phyloP scores from a whole-genome alignment of 2,888 invertebrate species.

The Tenthredo livida region DNA sequence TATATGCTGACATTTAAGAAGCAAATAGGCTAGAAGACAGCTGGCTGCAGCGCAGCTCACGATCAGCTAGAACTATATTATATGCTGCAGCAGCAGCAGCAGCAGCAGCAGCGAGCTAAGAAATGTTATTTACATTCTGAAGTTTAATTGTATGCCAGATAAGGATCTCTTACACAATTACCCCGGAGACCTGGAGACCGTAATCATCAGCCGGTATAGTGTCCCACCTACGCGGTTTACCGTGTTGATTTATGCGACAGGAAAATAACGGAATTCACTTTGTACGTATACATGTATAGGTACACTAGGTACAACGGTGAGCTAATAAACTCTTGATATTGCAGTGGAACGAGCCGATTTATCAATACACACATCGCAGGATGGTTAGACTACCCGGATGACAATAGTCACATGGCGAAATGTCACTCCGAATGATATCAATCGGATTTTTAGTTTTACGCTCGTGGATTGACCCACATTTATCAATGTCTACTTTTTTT shows the following conservation, averaged over 20 bases:
- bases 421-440: neutral
- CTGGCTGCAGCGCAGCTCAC: neutral
- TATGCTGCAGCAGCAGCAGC: too few relatives aligned
- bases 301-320: neutral
- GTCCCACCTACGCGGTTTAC: slow-evolving; percentile 42
- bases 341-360: neutral
- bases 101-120: neutral
- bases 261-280: slow-evolving; percentile 48
- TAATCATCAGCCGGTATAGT: slow-evolving; percentile 32
- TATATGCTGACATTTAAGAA: slow-evolving; percentile 24
- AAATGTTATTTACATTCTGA: slow-evolving; percentile 39
- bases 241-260: slow-evolving; percentile 38
- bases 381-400: neutral
- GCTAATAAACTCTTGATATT: neutral
- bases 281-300: neutral
- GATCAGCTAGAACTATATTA: neutral
- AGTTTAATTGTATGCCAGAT: slow-evolving; percentile 46
- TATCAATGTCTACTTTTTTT: too few relatives aligned
- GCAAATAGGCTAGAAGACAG: neutral
- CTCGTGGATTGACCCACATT: too few relatives aligned
- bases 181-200: slow-evolving; percentile 41
- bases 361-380: neutral
- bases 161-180: slow-evolving; percentile 48
- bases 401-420: neutral
- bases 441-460: neutral